Percentiles rank a stretch among this genome's conserved stretches.
These are phyloP conservation scores for Todiramphus saurophagus DNA, from an alignment of 2,113 vertebrate genomes.

Conservation along the genomic window DNA sequence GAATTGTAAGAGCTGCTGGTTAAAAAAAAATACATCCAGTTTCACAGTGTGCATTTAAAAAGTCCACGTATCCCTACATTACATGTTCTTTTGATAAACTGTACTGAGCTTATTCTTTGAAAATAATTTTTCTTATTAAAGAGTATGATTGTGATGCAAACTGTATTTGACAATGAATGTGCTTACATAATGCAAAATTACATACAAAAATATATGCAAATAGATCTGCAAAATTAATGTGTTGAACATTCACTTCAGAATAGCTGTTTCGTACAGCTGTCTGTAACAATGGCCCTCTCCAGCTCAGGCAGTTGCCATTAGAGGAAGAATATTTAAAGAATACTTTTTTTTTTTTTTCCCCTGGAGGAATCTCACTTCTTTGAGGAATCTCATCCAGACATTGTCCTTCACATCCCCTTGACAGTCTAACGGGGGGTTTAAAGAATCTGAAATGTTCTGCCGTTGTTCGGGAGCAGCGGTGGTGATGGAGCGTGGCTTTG, in stretches of 20 bases:
- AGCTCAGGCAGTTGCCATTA: neutral
- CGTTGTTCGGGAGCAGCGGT: neutral
- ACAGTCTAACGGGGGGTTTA: neutral
- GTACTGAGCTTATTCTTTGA: neutral
- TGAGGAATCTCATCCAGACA: neutral
- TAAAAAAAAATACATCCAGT: neutral
- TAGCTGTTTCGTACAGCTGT: neutral
- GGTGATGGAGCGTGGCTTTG: neutral
- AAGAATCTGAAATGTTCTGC: rapidly evolving
- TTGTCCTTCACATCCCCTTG: neutral
- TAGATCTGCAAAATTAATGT: neutral
- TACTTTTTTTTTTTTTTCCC: neutral
- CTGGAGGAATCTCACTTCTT: neutral
- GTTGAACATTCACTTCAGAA: neutral
- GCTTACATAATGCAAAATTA: neutral
- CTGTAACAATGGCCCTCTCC: rapidly evolving
- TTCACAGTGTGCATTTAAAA: neutral
- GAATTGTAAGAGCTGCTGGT: neutral
- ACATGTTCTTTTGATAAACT: neutral
- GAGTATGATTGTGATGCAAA: neutral
- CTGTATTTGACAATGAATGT: neutral
- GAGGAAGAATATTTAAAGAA: neutral
- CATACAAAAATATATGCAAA: neutral
- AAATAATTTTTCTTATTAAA: neutral
- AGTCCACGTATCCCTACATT: neutral